Evolutionary conservation across 92 coral and sea anemone genomes (phyloP), one percentile per base, ranked within the genome.

Genomic region (Epizoanthus ramosus): DNA sequence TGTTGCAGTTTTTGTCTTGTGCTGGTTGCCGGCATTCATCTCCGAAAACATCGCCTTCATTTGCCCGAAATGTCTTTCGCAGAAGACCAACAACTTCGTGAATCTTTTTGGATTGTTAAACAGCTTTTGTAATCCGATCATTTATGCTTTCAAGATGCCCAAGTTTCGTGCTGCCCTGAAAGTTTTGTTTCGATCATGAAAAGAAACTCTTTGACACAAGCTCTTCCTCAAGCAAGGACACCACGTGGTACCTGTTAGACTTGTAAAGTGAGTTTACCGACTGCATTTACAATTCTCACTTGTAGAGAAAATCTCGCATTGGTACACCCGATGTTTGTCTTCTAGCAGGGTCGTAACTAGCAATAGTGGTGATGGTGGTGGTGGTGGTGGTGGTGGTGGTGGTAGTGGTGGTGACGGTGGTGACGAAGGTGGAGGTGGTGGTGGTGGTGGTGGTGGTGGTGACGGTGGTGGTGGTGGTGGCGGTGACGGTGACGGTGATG

Each of bases 81-180:
- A 76, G 58, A 6, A 77, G 71, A 10, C 28, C 39, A 77, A 77
- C 71, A 77, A 77, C 45, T 77, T 77, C 25, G 13, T 77, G 33
- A 77, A 77, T 61, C 71, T 77, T 69, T 77, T 77, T 8, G 82
- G 82, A 17, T 58, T 77, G 5, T 14, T 77, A 3, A 77, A 77
- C 82, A 77, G 82, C 43, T 61, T 77, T 41, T 77, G 82, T 69
- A 77, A 77, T 56, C 82, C 82, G 10, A 77, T 77, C 21, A 77
- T 77, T 63, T 77, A 77, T n/a, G 82, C 82, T 35, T 60, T 77
- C 43, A 77, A 15, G 23, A 77, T 77, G 82, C 82, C 82, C 21
- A 77, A 77, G 65, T 77, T 77, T 43, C 70, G 82, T 19, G 70
- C 71, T 1, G 82, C 82, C 6, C 41, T 76, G 54, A 76, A 76